These are phyloP conservation scores for Cephalophus harveyi DNA, from an alignment of 2,113 vertebrate species.

Conservation along the genomic window DNA sequence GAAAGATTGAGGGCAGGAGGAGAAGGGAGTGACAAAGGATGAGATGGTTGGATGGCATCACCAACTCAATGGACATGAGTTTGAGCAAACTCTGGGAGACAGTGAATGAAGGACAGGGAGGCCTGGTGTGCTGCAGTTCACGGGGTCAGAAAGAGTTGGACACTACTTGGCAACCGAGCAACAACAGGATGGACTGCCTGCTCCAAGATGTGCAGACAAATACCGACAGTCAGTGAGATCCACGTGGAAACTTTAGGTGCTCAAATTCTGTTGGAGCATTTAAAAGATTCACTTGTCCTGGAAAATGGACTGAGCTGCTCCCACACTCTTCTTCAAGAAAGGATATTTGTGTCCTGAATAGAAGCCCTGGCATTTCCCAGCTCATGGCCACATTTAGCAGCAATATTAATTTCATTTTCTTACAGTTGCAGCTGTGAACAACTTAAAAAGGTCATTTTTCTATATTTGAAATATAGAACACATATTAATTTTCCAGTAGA, in stretches of 20 bases:
- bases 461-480: slow-evolving; percentile 59
- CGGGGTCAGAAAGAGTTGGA: background rate
- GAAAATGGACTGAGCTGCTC: slow-evolving; percentile 23
- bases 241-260: rapidly evolving
- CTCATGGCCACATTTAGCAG: slow-evolving; percentile 50
- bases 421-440: slow-evolving; percentile 62
- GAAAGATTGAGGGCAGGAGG: background rate
- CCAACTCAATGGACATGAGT: background rate
- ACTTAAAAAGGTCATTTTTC: slow-evolving; percentile 68
- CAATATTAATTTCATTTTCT: slow-evolving; percentile 71
- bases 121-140: background rate
- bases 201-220: rapidly evolving
- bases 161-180: background rate
- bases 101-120: background rate
- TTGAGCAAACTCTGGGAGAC: background rate
- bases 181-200: background rate
- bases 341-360: background rate
- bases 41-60: background rate
- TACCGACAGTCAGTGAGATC: background rate
- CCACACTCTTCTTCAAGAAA: background rate
- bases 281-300: background rate
- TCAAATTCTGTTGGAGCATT: background rate
- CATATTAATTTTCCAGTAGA: slow-evolving; percentile 72
- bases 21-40: background rate
- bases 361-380: slow-evolving; percentile 39